These are phyloP conservation scores for Avahi laniger DNA, from an alignment of 2,797 vertebrate genomes.

Conservation along the genomic window DNA sequence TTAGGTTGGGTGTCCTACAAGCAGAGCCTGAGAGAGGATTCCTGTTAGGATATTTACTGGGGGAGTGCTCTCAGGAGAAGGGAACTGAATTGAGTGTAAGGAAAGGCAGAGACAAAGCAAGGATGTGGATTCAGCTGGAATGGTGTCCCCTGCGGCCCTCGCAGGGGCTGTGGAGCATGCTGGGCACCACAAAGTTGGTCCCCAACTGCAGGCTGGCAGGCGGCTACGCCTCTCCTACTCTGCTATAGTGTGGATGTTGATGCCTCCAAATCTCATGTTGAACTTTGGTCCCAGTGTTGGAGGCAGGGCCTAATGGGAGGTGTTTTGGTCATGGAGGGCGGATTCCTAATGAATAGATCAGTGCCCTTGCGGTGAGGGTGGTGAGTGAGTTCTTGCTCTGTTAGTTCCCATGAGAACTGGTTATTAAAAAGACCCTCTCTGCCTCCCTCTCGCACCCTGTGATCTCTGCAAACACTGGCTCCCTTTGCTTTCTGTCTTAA, in stretches of 20 bases:
- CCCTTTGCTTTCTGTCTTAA: background rate
- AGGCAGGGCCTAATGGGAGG: background rate
- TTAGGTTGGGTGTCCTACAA: background rate
- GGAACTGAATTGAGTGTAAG: background rate
- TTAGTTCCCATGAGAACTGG: background rate
- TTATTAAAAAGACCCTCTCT: background rate
- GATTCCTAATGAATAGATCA: background rate
- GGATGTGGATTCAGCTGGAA: background rate
- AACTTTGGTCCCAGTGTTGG: background rate
- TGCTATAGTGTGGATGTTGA: too few species aligned
- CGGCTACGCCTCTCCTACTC: background rate
- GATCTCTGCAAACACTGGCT: background rate
- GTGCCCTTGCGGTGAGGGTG: background rate
- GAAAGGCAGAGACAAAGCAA: background rate
- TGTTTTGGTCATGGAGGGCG: background rate
- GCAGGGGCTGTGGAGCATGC: rapidly evolving
- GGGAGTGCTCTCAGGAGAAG: background rate
- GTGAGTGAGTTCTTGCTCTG: background rate
- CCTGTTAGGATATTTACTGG: background rate
- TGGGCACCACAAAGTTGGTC: background rate
- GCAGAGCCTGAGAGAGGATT: background rate
- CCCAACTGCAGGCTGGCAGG: background rate
- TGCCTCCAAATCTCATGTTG: background rate
- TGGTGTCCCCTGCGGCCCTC: background rate
- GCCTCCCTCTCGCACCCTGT: background rate